These are phyloP conservation scores for Netelia virgata DNA, from an alignment of 2,888 invertebrate genomes.

Conservation along the genomic window DNA sequence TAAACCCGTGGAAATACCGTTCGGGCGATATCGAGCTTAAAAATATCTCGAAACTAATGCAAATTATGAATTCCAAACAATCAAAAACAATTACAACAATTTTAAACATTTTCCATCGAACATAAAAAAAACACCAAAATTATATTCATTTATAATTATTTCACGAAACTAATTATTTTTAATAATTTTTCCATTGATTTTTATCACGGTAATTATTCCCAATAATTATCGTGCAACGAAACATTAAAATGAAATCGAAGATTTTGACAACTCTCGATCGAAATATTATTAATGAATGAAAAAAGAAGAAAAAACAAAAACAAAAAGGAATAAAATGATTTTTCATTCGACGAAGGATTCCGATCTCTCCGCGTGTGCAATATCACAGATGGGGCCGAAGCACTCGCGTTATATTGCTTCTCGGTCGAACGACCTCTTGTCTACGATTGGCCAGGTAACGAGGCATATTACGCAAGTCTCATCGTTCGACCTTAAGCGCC, in stretches of 20 bases:
- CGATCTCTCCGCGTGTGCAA: conserved; percentile 40
- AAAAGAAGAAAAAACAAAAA: background rate
- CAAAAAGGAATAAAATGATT: conserved; percentile 33
- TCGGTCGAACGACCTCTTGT: conserved; percentile 75
- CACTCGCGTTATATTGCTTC: conserved; percentile 72
- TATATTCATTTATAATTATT: too few relatives aligned
- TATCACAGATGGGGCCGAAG: conserved; percentile 44
- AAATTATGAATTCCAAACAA: too few relatives aligned
- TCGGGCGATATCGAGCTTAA: too few relatives aligned
- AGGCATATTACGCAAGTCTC: conserved; percentile 63
- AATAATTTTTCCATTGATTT: too few relatives aligned
- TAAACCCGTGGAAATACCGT: background rate
- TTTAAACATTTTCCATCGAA: too few relatives aligned
- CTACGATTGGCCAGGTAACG: conserved; percentile 72
- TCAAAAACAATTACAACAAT: too few relatives aligned
- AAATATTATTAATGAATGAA: background rate
- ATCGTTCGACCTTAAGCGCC: conserved; percentile 66
- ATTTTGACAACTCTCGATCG: background rate
- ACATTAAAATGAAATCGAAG: background rate
- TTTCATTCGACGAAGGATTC: conserved; percentile 59
- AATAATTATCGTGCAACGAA: background rate
- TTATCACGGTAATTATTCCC: too few relatives aligned
- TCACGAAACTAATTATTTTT: too few relatives aligned
- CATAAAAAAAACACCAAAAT: too few relatives aligned
- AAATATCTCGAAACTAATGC: too few relatives aligned